Base-by-base conservation (phyloP, 2,113 vertebrate species). In the Xiphophorus hellerii region DNA sequence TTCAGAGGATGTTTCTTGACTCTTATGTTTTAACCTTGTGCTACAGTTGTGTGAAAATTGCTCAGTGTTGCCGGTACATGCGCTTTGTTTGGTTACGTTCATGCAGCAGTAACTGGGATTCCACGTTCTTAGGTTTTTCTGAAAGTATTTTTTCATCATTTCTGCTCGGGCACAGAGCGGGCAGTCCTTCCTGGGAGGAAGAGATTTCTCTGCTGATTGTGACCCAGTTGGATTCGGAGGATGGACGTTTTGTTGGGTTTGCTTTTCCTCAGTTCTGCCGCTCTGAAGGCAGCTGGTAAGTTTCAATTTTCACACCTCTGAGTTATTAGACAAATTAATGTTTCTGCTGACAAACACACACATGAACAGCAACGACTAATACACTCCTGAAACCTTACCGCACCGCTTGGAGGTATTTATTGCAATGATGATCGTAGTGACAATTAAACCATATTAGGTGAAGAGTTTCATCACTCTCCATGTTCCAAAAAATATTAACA, bases 241-340 rank as follows among this genome's bases (percentile, higher is more conserved):
- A 94, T 93, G 94, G 78, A 71, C 71, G 30, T 1, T 62, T 68
- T 86, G 4, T 62, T 88, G 66, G 82, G 71, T 81, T 80, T 95
- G 65, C 71, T 95, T 51, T 20, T 76, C 33, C 79, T 91, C 60
- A 65, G 62, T 66, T 84, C 77, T 37, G 39, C 71, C 72, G 48
- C 70, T 35, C 74, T 93, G 61, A 85, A 83, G 69, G 79, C 81
- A 17, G 71, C 68, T 7, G 90, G 94, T 93, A 82, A 82, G 82
- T 77, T 78, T 1, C 12, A 30, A 37, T 86, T 64, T 42, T 22
- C n/a, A 28, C 8, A 3, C 17, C 11, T 15, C 28, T 30, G 14
- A 30, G 28, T 62, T 17, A 30, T 62, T 30, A 30, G 12, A 27
- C n/a, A 9, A 3, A 58, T 58, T 9, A 58, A 58, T n/a, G 44